Evolutionary conservation across 1,140 invertebrate species (phyloP).

Genomic region (Elymnias hypermnestra): DNA sequence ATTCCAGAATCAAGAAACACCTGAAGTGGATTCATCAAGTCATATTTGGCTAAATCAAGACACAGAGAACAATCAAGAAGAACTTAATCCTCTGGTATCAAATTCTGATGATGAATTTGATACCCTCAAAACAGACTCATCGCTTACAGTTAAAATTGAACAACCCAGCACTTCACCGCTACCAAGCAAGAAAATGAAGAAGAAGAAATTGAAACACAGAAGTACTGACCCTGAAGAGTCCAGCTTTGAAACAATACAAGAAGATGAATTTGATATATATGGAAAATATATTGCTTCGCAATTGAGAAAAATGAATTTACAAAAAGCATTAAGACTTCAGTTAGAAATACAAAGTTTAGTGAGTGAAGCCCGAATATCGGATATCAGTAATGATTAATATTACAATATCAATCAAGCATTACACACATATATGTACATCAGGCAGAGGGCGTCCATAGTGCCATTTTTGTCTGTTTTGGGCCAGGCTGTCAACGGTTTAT

Average conservation of each 20-base stretch:
- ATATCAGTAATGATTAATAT: constrained; percentile 28
- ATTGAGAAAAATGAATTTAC: constrained; percentile 47
- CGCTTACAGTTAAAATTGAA: constrained; percentile 27
- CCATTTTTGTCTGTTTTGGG: too few species aligned
- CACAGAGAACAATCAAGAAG: constrained; percentile 25
- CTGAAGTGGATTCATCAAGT: constrained; percentile 44
- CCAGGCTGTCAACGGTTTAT: too few species aligned
- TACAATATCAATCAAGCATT: too few species aligned
- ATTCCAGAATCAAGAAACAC: constrained; percentile 38
- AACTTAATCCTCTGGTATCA: constrained; percentile 40
- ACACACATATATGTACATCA: too few species aligned
- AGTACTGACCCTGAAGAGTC: constrained; percentile 17
- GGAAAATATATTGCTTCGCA: constrained; percentile 55
- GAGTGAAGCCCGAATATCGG: constrained; percentile 47
- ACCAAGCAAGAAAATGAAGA: constrained; percentile 39
- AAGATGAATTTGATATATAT: constrained; percentile 66
- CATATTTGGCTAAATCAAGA: constrained; percentile 51
- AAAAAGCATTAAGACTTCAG: constrained; percentile 45
- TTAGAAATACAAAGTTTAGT: constrained; percentile 54
- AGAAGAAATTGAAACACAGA: constrained; percentile 48
- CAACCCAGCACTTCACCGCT: constrained; percentile 18
- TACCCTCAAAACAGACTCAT: constrained; percentile 27
- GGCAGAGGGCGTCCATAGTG: too few species aligned
- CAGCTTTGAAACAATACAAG: constrained; percentile 20
- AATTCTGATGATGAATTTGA: constrained; percentile 49